Conservation (phyloP, 1,140 invertebrate species). For the Gonioctena quinquepunctata region DNA sequence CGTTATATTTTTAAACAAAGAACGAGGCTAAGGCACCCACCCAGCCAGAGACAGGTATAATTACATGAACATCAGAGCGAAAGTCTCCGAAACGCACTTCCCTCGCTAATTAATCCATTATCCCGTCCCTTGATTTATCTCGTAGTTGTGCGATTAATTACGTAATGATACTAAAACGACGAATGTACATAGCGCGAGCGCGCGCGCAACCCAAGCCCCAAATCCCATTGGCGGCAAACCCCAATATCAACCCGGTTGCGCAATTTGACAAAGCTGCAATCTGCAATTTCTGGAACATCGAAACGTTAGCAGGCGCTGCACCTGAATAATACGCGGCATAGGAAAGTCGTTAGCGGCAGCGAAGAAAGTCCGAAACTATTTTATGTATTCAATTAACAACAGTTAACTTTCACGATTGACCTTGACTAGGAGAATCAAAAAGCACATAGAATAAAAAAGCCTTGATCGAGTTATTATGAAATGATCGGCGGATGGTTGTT, state of each 20-base stretch:
- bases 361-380: slow-evolving; percentile 15
- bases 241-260: slow-evolving; percentile 30
- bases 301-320: slow-evolving; percentile 2
- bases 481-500: background rate
- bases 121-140: background rate
- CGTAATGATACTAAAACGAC: slow-evolving; percentile 15
- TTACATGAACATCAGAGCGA: background rate
- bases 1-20: background rate
- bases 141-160: background rate
- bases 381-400: slow-evolving; percentile 17
- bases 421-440: slow-evolving; percentile 26
- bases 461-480: slow-evolving; percentile 13
- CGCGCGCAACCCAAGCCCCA: slow-evolving; percentile 25
- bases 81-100: too few species aligned
- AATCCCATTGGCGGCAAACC: slow-evolving; percentile 35
- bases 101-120: too few species aligned
- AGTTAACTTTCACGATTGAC: slow-evolving; percentile 40
- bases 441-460: slow-evolving; percentile 10
- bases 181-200: background rate
- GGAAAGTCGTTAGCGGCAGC: too few species aligned
- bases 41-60: background rate
- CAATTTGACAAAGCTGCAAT: slow-evolving; percentile 33
- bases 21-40: background rate
- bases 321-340: slow-evolving; percentile 2
- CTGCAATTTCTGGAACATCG: slow-evolving; percentile 13